phyloP scores from a whole-genome alignment of 2,888 invertebrate species.

The Agrypnus murinus region DNA sequence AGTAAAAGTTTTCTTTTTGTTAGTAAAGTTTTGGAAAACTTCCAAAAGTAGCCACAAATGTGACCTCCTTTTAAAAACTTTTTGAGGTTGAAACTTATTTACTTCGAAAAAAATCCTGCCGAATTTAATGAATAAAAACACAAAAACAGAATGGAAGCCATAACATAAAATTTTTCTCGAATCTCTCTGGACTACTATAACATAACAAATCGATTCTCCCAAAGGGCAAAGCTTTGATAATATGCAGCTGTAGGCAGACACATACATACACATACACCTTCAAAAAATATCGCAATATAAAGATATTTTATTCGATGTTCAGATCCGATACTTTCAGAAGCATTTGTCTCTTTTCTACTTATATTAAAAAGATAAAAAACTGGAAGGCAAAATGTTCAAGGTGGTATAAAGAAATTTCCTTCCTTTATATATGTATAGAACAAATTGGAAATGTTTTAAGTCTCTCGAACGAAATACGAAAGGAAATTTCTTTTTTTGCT shows the following conservation, averaged over 20 bases:
- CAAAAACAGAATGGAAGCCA: conserved; percentile 9
- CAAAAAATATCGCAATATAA: conserved; percentile 29
- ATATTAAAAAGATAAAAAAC: conserved; percentile 5
- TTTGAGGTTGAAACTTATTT: too few species aligned
- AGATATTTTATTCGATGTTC: conserved; percentile 24
- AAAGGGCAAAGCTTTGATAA: conserved; percentile 32
- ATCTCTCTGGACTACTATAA: conserved; percentile 37
- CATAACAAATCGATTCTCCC: conserved; percentile 38
- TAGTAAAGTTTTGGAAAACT: too few species aligned
- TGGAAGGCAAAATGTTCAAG: conserved; percentile 24
- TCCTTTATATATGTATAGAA: conserved; percentile 32
- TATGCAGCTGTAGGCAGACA: conserved; percentile 30
- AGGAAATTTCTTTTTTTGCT: conserved; percentile 28
- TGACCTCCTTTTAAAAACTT: too few species aligned
- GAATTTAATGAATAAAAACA: conserved; percentile 17
- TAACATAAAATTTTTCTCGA: conserved; percentile 25
- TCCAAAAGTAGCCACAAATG: too few species aligned
- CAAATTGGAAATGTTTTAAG: conserved; percentile 40
- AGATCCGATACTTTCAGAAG: conserved; percentile 12
- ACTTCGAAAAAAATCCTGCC: neutral
- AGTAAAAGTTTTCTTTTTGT: too few species aligned
- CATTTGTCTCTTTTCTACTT: conserved; percentile 15
- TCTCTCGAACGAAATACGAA: conserved; percentile 33
- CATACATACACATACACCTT: neutral
- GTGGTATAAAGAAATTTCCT: conserved; percentile 28